Evolutionary conservation across 2,888 invertebrate species (phyloP), one percentile per base, ranked within the genome.

Genomic region (Anoplius nigerrimus): DNA sequence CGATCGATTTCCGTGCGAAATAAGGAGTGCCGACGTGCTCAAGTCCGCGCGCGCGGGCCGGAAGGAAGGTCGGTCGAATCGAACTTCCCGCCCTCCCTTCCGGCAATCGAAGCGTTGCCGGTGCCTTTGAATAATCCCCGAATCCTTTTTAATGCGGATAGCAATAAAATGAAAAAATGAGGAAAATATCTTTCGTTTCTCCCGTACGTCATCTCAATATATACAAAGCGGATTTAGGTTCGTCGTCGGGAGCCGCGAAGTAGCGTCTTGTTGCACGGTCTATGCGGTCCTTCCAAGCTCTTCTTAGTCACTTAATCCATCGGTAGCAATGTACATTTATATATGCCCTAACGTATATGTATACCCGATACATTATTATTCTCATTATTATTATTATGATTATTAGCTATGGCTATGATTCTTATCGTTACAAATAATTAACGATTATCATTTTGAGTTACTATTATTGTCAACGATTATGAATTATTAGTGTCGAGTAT

Each of bases 241-340:
- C 57, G 57, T 71, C 67, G 66, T 71, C 64, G 64, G 63, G 66
- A 76, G 75, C 75, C 73, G 72, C 69, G 72, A 69, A 52, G 48
- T 67, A 63, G 75, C 72, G 69, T 66, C 67, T 74, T 68, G 66
- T 78, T 68, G 65, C 75, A 73, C 72, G 64, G 72, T 77, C 64
- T 72, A 74, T 63, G 63, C 66, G 66, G 71, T 79, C 80, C 78
- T 78, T 79, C 65, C 65, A 78, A 66, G 62, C 76, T 76, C 68
- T 74, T 62, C 79, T 72, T 67, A 71, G 63, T 68, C 71, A 66
- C 56, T 75, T 34, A 34, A 34, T 69, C 53, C 58, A 58, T 24
- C 34, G 46, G 54, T 58, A 58, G 53, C 57, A 59, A 54, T 56
- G 56, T 22, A 54, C 42, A 56, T 57, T 51, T 61, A 34, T 46